Conservation (phyloP, 2,888 invertebrate genomes). For the Nemoura dubitans region DNA sequence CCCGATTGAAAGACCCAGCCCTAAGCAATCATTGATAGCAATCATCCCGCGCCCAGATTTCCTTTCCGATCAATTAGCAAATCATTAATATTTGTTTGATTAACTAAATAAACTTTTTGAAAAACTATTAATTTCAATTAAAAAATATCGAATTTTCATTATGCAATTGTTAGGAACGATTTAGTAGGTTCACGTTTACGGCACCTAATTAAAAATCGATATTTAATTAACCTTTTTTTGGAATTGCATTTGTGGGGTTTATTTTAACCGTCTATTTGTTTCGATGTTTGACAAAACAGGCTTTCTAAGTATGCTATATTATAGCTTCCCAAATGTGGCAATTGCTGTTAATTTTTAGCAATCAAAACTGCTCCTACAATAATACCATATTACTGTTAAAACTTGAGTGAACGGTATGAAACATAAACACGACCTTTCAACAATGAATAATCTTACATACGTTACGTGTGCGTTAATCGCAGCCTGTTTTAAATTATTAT, state of each 20-base stretch:
- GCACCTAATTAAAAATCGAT: not conserved
- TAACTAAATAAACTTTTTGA: constrained; percentile 13
- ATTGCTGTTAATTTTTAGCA: too few species aligned
- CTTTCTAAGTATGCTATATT: too few species aligned
- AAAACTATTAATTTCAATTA: constrained; percentile 27
- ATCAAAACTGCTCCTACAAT: too few species aligned
- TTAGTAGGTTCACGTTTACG: not conserved
- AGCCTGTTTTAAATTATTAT: too few species aligned
- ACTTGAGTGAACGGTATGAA: too few species aligned
- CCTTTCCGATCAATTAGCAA: constrained; percentile 26
- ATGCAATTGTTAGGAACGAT: not conserved
- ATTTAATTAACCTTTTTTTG: not conserved
- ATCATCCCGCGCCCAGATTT: constrained; percentile 14
- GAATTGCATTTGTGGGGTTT: not conserved
- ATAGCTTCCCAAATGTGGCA: too few species aligned
- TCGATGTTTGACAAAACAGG: too few species aligned
- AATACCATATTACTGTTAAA: too few species aligned
- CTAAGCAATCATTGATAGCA: constrained; percentile 37
- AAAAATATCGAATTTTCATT: constrained; percentile 13
- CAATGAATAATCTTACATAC: too few species aligned
- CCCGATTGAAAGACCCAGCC: not conserved
- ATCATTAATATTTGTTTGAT: constrained; percentile 34
- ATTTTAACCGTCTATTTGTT: too few species aligned
- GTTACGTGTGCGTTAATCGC: too few species aligned
- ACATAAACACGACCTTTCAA: too few species aligned